Percentiles rank a stretch among this genome's conserved stretches.
phyloP scores from a whole-genome alignment of 2,797 vertebrate genomes.

The Smutsia gigantea region DNA sequence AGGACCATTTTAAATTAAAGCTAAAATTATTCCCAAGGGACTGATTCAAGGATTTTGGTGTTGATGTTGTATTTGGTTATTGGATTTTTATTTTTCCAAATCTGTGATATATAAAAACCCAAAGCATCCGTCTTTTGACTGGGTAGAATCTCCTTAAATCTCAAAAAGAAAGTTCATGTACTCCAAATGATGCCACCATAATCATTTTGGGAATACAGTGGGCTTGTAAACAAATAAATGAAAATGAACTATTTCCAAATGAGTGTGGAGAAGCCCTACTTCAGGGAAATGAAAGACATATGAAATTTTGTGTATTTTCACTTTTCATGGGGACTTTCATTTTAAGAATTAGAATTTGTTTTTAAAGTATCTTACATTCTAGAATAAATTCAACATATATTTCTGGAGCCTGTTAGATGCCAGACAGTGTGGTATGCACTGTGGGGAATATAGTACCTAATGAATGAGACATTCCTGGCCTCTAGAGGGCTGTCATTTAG shows the following conservation, averaged over 20 bases:
- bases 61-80: background rate
- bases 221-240: background rate
- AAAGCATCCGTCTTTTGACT: background rate
- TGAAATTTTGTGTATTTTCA: background rate
- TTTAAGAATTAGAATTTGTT: slow-evolving; percentile 40
- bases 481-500: background rate
- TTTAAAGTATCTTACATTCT: background rate
- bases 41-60: background rate
- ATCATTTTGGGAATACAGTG: background rate
- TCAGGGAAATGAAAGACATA: slow-evolving; percentile 4
- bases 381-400: background rate
- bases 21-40: background rate
- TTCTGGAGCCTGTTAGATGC: background rate
- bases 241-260: slow-evolving; percentile 1
- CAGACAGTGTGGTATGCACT: background rate
- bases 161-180: background rate
- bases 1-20: background rate
- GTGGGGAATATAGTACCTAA: background rate
- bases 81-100: slow-evolving; percentile 26
- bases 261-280: background rate
- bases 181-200: background rate
- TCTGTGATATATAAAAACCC: background rate
- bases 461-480: background rate
- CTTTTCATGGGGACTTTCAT: background rate
- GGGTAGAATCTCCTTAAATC: background rate